phyloP scores from a whole-genome alignment of 2,888 invertebrate genomes.

The Drosophila austrosaltans region DNA sequence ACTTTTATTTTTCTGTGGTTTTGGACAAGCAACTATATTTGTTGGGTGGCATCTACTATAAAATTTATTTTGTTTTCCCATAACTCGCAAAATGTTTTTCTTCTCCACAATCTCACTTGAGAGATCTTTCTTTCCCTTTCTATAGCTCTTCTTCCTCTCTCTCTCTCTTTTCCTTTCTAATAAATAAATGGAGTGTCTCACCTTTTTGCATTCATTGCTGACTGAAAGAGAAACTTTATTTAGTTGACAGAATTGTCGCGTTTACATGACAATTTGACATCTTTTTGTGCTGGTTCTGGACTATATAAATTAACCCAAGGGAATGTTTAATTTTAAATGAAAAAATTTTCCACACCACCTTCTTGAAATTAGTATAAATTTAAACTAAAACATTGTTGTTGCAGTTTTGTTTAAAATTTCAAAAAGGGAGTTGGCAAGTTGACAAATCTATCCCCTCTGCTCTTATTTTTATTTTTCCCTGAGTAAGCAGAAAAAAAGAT shows the following conservation, averaged over 20 bases:
- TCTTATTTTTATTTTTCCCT: too few species aligned
- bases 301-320: slow-evolving; percentile 6
- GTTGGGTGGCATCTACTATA: slow-evolving; percentile 44
- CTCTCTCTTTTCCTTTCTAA: slow-evolving; percentile 51
- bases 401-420: too few species aligned
- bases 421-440: too few species aligned
- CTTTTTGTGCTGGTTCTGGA: slow-evolving; percentile 36
- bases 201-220: slow-evolving; percentile 19
- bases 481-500: too few species aligned
- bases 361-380: background rate
- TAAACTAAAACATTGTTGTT: background rate
- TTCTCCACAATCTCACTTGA: background rate
- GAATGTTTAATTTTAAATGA: slow-evolving; percentile 22
- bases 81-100: slow-evolving; percentile 47
- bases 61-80: slow-evolving; percentile 74
- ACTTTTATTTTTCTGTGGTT: slow-evolving; percentile 36
- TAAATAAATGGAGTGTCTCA: slow-evolving; percentile 58
- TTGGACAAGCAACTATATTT: slow-evolving; percentile 28
- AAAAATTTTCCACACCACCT: slow-evolving; percentile 8
- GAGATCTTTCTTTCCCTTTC: too few species aligned
- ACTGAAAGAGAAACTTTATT: slow-evolving; percentile 37
- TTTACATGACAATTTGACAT: slow-evolving; percentile 71
- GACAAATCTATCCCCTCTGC: too few species aligned
- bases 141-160: slow-evolving; percentile 3
- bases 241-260: slow-evolving; percentile 50